These are phyloP conservation scores for Polypterus senegalus DNA, from an alignment of 2,113 vertebrate genomes.

Conservation along the genomic window DNA sequence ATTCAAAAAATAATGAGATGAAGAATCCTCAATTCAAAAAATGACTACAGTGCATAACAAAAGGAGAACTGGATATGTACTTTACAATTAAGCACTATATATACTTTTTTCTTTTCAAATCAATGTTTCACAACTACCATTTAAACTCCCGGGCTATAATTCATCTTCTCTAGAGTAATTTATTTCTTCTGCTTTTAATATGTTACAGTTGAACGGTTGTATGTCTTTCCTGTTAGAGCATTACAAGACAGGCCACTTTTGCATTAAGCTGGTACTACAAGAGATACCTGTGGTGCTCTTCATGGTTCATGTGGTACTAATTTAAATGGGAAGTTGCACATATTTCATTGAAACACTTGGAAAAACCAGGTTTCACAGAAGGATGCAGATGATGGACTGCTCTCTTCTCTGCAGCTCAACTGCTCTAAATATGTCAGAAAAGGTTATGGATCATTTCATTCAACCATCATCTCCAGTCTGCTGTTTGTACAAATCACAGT, in stretches of 20 bases:
- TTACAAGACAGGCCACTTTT: conserved; percentile 67
- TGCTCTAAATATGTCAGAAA: conserved; percentile 71
- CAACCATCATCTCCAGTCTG: conserved; percentile 62
- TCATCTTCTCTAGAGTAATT: conserved; percentile 89
- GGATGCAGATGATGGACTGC: conserved; percentile 81
- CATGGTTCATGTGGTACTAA: conserved; percentile 96
- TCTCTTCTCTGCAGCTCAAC: conserved; percentile 66
- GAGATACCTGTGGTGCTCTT: conserved; percentile 94
- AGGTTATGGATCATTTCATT: conserved; percentile 81
- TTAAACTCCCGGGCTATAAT: conserved; percentile 59
- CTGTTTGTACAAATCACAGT: conserved; percentile 75
- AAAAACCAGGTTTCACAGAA: conserved; percentile 66
- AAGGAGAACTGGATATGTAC: too few relatives aligned
- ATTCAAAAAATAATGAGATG: too few relatives aligned
- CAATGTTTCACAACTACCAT: conserved; percentile 27
- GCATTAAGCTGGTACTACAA: conserved; percentile 63
- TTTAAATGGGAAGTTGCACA: conserved; percentile 97
- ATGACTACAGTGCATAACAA: too few relatives aligned
- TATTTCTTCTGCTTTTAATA: conserved; percentile 97
- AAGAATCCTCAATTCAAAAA: too few relatives aligned
- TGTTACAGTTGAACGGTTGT: conserved; percentile 87
- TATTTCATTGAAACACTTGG: conserved; percentile 91
- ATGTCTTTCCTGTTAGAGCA: conserved; percentile 78
- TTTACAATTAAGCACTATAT: too few relatives aligned
- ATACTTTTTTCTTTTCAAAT: too few relatives aligned